Conservation (phyloP, 1,140 invertebrate species). For the Meloidogyne exigua region DNA sequence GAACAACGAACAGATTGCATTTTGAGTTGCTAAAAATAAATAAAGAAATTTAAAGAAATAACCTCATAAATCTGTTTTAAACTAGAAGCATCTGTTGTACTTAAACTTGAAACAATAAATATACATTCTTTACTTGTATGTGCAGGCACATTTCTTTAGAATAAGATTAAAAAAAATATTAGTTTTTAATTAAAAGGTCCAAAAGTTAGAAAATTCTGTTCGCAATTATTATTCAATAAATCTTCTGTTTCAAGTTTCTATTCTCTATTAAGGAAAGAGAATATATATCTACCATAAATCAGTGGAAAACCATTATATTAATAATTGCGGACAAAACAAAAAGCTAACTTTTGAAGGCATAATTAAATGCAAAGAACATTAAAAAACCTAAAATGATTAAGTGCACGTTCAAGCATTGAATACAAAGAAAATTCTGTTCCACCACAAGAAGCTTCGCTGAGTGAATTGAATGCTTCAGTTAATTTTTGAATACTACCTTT, state of each 20-base stretch:
- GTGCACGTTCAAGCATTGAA: conserved; percentile 24
- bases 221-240: too few relatives aligned
- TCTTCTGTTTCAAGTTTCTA: too few relatives aligned
- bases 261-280: too few relatives aligned
- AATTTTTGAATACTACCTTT: conserved; percentile 24
- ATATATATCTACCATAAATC: too few relatives aligned
- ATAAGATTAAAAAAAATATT: not conserved
- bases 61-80: conserved; percentile 27
- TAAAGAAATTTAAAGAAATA: not conserved
- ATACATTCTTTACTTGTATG: conserved; percentile 42
- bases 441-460: conserved; percentile 27
- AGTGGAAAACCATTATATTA: too few relatives aligned
- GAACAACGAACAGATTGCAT: conserved; percentile 37
- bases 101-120: conserved; percentile 27
- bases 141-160: conserved; percentile 26
- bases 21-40: conserved; percentile 34
- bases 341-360: too few relatives aligned
- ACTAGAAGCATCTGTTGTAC: conserved; percentile 28
- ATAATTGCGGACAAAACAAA: too few relatives aligned
- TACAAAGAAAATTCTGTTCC: conserved; percentile 37
- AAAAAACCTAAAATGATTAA: conserved; percentile 23
- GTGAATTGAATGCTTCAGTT: conserved; percentile 22
- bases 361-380: too few relatives aligned
- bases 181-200: too few relatives aligned
- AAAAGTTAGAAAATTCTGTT: too few relatives aligned